These are phyloP conservation scores for Drosophila chauvacae DNA, from an alignment of 1,140 invertebrate species.

Conservation along the genomic window DNA sequence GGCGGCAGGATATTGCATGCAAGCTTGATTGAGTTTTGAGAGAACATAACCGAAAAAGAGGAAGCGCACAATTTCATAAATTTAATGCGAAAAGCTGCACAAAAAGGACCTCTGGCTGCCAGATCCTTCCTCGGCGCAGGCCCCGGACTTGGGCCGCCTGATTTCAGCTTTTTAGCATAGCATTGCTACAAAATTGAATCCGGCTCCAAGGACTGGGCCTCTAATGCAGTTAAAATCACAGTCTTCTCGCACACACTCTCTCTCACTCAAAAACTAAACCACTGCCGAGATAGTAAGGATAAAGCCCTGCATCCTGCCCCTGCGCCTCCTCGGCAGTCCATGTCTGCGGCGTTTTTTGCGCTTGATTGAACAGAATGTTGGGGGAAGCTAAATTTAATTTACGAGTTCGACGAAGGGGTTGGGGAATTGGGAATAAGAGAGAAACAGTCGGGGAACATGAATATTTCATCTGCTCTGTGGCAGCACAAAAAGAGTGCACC, in stretches of 20 bases:
- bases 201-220: constrained; percentile 66
- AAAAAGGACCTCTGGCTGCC: constrained; percentile 48
- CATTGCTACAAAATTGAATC: constrained; percentile 79
- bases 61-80: constrained; percentile 79
- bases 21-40: constrained; percentile 81
- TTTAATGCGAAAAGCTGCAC: constrained; percentile 73
- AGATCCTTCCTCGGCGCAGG: constrained; percentile 14
- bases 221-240: constrained; percentile 83
- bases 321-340: constrained; percentile 9
- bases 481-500: constrained; percentile 60
- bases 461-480: constrained; percentile 70
- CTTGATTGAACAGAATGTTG: constrained; percentile 81
- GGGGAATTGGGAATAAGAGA: constrained; percentile 23
- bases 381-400: constrained; percentile 77
- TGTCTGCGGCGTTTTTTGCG: constrained; percentile 77
- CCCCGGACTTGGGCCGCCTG: constrained; percentile 27
- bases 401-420: constrained; percentile 49
- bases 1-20: constrained; percentile 74
- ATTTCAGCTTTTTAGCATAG: constrained; percentile 81
- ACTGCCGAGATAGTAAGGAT: constrained; percentile 48
- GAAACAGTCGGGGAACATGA: constrained; percentile 53
- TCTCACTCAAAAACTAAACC: constrained; percentile 45
- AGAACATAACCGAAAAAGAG: constrained; percentile 65
- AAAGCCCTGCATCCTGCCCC: constrained; percentile 21
- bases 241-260: constrained; percentile 53